Percentiles rank a stretch among this genome's conserved stretches.
These are phyloP conservation scores for Drosophila algonquin DNA, from an alignment of 2,888 invertebrate species.

Conservation along the genomic window DNA sequence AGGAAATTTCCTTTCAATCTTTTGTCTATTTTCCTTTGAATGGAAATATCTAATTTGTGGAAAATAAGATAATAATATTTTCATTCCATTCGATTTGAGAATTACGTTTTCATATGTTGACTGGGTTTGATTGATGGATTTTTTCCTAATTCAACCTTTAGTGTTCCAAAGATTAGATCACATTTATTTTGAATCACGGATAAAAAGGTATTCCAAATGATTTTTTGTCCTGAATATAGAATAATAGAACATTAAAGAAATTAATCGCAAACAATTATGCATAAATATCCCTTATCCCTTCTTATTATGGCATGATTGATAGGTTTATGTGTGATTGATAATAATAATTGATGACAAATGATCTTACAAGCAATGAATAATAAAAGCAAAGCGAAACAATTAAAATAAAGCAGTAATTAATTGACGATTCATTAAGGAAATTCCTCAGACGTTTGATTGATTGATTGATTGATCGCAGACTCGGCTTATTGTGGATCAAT, in stretches of 20 bases:
- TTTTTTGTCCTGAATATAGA: too few relatives aligned
- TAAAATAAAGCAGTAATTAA: constrained; percentile 1
- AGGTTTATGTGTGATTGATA: constrained; percentile 1
- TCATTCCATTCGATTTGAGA: too few relatives aligned
- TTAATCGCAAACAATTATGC: neutral
- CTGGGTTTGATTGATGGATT: too few relatives aligned
- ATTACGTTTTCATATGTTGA: too few relatives aligned
- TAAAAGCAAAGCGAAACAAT: neutral
- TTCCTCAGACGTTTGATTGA: neutral
- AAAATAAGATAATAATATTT: neutral
- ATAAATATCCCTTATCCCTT: neutral
- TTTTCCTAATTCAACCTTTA: too few relatives aligned
- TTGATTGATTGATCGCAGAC: neutral
- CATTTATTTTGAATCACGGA: too few relatives aligned
- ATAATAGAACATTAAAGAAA: too few relatives aligned
- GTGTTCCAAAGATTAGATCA: too few relatives aligned
- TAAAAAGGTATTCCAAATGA: too few relatives aligned
- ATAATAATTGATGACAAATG: constrained; percentile 4
- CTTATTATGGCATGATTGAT: neutral
- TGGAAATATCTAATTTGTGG: neutral
- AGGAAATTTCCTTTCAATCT: neutral
- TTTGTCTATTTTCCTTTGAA: neutral
- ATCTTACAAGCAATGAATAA: neutral
- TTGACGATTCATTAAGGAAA: neutral
- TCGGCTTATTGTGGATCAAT: neutral